phyloP scores from a whole-genome alignment of 2,888 invertebrate species.

The Melanchra persicariae region DNA sequence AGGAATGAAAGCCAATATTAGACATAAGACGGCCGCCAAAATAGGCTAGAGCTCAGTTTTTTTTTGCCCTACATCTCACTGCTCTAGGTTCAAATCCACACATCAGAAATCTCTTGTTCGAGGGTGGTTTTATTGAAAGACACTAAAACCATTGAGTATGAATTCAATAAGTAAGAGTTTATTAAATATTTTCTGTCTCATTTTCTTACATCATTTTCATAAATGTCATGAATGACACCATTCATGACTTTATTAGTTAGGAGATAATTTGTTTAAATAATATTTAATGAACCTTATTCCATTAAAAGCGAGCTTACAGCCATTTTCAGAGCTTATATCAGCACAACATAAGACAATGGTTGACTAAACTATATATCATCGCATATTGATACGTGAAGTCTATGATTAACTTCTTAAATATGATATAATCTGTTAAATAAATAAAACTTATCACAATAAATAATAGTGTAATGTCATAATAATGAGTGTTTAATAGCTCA shows the following conservation, averaged over 20 bases:
- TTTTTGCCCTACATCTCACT: too few relatives aligned
- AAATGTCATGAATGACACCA: conserved; percentile 4
- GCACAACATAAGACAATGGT: not conserved
- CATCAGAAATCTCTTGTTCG: not conserved
- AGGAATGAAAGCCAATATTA: too few relatives aligned
- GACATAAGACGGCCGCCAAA: too few relatives aligned
- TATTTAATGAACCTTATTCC: conserved; percentile 20
- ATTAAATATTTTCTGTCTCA: conserved; percentile 4
- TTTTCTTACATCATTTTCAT: conserved; percentile 8
- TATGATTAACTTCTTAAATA: conserved; percentile 15
- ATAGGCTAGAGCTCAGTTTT: too few relatives aligned
- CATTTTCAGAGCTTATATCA: not conserved
- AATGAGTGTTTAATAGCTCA: conserved; percentile 30
- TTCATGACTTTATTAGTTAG: conserved; percentile 8
- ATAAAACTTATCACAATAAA: conserved; percentile 33
- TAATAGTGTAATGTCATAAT: conserved; percentile 38
- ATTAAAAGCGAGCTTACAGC: not conserved
- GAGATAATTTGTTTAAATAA: not conserved
- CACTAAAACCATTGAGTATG: not conserved
- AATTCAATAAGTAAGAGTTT: not conserved
- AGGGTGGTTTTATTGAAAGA: not conserved
- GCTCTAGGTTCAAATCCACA: too few relatives aligned
- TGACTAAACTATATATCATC: not conserved
- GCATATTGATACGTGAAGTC: conserved; percentile 6
- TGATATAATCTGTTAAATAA: conserved; percentile 34